Conservation (phyloP, 1,140 invertebrate genomes). For the Brachionus manjavacas region DNA sequence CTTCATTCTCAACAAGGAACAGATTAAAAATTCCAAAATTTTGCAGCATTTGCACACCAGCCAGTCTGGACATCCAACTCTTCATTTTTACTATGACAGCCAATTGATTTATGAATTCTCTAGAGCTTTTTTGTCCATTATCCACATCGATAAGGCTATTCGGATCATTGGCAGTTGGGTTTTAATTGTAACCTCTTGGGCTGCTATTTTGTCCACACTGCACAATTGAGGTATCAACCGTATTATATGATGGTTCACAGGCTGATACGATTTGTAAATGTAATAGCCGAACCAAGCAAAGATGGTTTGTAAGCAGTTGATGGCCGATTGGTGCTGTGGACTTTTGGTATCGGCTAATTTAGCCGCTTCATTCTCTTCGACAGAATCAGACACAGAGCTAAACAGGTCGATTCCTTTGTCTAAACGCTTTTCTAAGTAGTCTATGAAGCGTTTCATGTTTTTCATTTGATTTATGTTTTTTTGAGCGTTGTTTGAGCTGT, state of each 20-base stretch:
- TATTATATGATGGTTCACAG: constrained; percentile 25
- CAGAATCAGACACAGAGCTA: neutral
- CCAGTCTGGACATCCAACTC: constrained; percentile 36
- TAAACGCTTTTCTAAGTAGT: neutral
- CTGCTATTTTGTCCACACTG: constrained; percentile 38
- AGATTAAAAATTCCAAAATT: constrained; percentile 39
- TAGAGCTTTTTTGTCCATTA: neutral
- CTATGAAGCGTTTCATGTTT: constrained; percentile 23
- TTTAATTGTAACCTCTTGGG: neutral
- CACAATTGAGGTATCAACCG: constrained; percentile 10
- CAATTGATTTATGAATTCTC: neutral
- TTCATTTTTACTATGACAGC: constrained; percentile 1
- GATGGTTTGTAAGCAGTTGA: constrained; percentile 15
- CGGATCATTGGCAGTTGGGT: constrained; percentile 34
- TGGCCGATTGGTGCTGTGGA: neutral
- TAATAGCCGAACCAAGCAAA: constrained; percentile 34
- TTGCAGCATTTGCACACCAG: constrained; percentile 28
- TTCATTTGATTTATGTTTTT: neutral
- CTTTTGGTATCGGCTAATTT: neutral
- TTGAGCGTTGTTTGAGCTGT: neutral
- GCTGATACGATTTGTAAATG: constrained; percentile 25
- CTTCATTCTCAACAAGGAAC: neutral
- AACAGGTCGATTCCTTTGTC: constrained; percentile 18
- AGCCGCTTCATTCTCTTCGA: neutral
- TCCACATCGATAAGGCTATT: constrained; percentile 32